Base-by-base conservation (phyloP, 2,888 invertebrate species). In the Ceriagrion tenellum region DNA sequence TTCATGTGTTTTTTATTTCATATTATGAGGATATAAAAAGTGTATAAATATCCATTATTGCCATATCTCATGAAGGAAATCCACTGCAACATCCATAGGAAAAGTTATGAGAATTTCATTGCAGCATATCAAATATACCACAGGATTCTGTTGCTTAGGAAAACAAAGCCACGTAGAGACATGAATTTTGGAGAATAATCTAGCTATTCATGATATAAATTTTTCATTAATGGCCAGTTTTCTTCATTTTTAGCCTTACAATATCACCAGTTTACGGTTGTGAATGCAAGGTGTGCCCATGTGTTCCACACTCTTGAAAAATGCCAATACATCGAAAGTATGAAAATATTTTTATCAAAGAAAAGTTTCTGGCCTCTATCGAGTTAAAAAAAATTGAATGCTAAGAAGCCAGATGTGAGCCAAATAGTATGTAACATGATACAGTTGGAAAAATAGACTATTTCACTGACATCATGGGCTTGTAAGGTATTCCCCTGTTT, bases 41-140 rank as follows among this genome's bases (percentile, higher is more conserved):
- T 93, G 93, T 93, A 93, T 93, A 23, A 35, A 20, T 69, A 63
- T 26, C 30, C n/a, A 40, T 69, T 10, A 40, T 93, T 74, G 35
- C 74, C 55, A 74, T 55, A 23, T 23, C 63, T 20, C 26, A 40
- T 93, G 47, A 93, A 69, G 74, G 69, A 93, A 74, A 35, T 93
- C 69, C 69, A 69, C 93, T 74, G 47, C 69, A 93, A 47, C 47
- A 47, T n/a, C 10, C 16, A 47, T n/a, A 47, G 40, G 13, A 47
- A 47, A 35, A 12, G 74, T 69, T 74, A 23, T 10, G 30, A 69
- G 69, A 56, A 91, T 69, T 69, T 47, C 93, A 69, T 63, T 47
- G 47, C 47, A 93, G 93, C 93, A 93, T 93, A 74, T 93, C 69
- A 93, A 40, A 40, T 18, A 74, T 47, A 93, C 26, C 35, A 47